Conservation (phyloP, 2,113 vertebrate species). For the Hippolais icterina region DNA sequence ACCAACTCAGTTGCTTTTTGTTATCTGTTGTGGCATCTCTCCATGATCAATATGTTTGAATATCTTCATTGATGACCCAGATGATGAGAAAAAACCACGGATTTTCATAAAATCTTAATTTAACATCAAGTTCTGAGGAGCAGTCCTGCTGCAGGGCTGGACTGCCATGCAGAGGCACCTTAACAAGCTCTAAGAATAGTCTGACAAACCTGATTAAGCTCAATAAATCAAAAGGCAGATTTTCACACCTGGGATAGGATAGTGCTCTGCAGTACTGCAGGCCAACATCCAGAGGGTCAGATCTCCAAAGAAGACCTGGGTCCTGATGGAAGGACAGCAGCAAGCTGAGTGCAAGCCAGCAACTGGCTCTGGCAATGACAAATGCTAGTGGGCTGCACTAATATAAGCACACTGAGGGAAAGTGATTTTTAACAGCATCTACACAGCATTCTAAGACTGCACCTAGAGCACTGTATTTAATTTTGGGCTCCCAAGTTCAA, state of each 20-base stretch:
- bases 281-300: not conserved
- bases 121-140: not conserved
- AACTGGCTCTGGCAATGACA: not conserved
- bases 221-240: not conserved
- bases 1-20: not conserved
- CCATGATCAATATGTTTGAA: not conserved
- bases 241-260: not conserved
- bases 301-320: not conserved
- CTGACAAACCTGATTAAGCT: not conserved
- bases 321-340: not conserved
- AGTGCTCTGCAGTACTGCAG: not conserved
- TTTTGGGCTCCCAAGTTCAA: not conserved
- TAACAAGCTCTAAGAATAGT: not conserved
- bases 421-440: not conserved
- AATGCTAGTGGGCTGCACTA: not conserved
- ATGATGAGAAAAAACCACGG: not conserved
- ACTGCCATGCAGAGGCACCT: not conserved
- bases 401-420: not conserved
- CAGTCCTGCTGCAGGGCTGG: not conserved
- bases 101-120: not conserved
- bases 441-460: not conserved
- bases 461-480: not conserved
- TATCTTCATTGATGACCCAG: not conserved
- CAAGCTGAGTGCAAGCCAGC: not conserved
- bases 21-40: not conserved